Percentiles rank a stretch among this genome's conserved stretches.
Evolutionary conservation across 2,888 invertebrate genomes (phyloP).

Genomic region (Galeruca laticollis): DNA sequence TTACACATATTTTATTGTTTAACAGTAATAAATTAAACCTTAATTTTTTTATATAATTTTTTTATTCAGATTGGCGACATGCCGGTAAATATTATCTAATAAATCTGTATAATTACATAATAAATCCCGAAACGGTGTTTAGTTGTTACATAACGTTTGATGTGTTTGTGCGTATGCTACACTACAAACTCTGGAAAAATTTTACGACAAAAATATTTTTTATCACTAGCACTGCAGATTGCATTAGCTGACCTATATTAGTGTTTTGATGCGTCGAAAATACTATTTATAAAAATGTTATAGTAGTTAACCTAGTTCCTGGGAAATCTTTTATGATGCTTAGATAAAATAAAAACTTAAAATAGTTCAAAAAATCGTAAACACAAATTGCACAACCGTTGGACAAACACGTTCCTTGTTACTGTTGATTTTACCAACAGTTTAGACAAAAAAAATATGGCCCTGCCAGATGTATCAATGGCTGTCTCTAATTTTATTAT

Average conservation of each 20-base stretch:
- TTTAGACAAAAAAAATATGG: constrained; percentile 12
- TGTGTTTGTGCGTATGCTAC: constrained; percentile 19
- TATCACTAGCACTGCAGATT: constrained; percentile 42
- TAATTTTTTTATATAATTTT: not conserved
- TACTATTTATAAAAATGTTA: constrained; percentile 49
- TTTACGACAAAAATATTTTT: constrained; percentile 46
- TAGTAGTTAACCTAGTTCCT: constrained; percentile 48
- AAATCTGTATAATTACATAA: constrained; percentile 21
- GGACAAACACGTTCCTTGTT: constrained; percentile 29
- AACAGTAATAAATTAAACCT: not conserved
- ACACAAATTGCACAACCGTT: constrained; percentile 43
- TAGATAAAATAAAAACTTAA: constrained; percentile 43
- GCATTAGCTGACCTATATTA: constrained; percentile 45
- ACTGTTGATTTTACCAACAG: constrained; percentile 32
- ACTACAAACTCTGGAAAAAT: constrained; percentile 29
- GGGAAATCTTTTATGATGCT: constrained; percentile 45
- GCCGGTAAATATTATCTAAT: constrained; percentile 1
- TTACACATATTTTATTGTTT: too few relatives aligned
- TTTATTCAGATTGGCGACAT: constrained; percentile 3
- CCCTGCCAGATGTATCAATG: constrained; percentile 27
- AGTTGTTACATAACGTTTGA: constrained; percentile 26
- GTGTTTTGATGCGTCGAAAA: constrained; percentile 44
- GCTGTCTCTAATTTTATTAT: constrained; percentile 1
- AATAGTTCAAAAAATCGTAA: constrained; percentile 48
- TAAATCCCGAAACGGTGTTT: constrained; percentile 22